These are phyloP conservation scores for Centropristis striata DNA, from an alignment of 2,113 vertebrate genomes.

Conservation along the genomic window DNA sequence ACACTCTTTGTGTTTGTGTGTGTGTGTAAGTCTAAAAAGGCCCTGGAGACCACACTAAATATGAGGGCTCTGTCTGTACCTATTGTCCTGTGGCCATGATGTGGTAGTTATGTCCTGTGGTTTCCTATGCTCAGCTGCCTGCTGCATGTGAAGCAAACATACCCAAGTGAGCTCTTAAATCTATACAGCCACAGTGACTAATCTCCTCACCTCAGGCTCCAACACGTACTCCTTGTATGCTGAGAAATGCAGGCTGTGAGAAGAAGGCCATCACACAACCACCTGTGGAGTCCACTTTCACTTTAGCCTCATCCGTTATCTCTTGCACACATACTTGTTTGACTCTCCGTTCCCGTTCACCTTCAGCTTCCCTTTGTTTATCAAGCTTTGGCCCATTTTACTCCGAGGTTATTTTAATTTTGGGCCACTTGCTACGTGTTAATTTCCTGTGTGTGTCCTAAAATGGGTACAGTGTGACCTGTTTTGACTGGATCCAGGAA, in stretches of 20 bases:
- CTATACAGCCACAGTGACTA: conserved; percentile 22
- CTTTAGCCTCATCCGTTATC: not conserved
- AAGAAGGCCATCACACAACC: conserved; percentile 20
- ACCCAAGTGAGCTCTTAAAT: conserved; percentile 26
- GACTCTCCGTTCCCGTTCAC: conserved; percentile 12
- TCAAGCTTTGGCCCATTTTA: conserved; percentile 50
- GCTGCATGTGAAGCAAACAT: not conserved
- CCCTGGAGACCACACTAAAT: not conserved
- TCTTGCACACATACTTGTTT: not conserved
- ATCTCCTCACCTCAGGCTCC: conserved; percentile 43
- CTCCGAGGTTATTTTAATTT: conserved; percentile 20
- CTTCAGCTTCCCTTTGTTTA: conserved; percentile 41
- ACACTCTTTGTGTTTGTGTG: not conserved
- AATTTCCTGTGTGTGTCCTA: conserved; percentile 20
- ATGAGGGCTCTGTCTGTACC: not conserved
- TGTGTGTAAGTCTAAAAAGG: not conserved
- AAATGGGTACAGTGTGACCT: conserved; percentile 12
- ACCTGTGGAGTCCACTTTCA: not conserved
- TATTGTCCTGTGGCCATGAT: not conserved
- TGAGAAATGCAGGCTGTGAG: conserved; percentile 38
- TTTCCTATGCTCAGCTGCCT: conserved; percentile 3
- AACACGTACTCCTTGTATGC: conserved; percentile 29
- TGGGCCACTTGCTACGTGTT: conserved; percentile 17
- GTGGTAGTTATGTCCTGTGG: not conserved
- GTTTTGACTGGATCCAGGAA: conserved; percentile 21